phyloP scores from a whole-genome alignment of 1,140 invertebrate genomes.

The Steinernema khuongi region DNA sequence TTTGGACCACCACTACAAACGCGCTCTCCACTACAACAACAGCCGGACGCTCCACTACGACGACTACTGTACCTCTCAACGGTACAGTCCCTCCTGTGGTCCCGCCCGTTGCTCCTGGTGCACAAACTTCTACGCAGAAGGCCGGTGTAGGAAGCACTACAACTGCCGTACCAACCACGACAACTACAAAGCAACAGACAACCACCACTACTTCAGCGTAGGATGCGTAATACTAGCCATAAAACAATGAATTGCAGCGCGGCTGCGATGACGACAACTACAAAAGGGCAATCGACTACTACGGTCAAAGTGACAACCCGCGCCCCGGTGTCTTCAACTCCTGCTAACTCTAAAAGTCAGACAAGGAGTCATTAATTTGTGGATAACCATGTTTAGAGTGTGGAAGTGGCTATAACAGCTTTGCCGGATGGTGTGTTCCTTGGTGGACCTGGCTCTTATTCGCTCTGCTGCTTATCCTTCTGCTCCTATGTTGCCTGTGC shows the following conservation, averaged over 20 bases:
- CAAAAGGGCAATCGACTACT: no score
- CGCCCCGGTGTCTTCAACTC: no score
- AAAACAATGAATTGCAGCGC: no score
- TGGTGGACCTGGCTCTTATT: constrained; percentile 1
- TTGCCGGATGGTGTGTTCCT: constrained; percentile 21
- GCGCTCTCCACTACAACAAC: constrained; percentile 7
- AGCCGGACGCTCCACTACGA: constrained; percentile 15
- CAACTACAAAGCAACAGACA: no score
- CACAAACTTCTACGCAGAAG: no score
- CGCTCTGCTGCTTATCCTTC: neutral
- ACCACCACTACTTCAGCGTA: no score
- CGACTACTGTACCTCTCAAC: constrained; percentile 21
- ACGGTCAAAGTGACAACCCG: no score
- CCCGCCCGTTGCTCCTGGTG: neutral
- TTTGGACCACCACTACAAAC: neutral
- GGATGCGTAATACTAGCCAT: no score
- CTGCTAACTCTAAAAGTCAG: no score
- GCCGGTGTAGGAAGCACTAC: no score
- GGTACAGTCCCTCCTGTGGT: neutral
- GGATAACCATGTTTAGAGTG: neutral
- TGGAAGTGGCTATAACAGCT: neutral
- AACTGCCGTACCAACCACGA: no score
- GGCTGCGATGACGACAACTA: no score
- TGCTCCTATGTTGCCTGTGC: neutral
- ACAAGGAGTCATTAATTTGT: neutral